phyloP scores from a whole-genome alignment of 1,140 invertebrate species.

The Papilio polytes region DNA sequence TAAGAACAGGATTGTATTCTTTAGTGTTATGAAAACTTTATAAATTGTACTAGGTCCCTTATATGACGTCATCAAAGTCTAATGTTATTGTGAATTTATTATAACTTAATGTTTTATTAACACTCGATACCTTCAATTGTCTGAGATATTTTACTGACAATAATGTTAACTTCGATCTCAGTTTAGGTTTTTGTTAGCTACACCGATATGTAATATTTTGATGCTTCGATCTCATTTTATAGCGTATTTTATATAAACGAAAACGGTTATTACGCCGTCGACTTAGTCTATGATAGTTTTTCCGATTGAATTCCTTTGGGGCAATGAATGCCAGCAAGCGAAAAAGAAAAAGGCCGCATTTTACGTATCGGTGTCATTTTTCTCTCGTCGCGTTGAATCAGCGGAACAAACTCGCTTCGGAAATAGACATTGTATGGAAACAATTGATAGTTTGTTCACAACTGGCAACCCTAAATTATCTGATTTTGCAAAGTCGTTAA shows the following conservation, averaged over 20 bases:
- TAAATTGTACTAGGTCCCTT: neutral
- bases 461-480: neutral
- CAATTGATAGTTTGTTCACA: neutral
- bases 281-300: slow-evolving; percentile 36
- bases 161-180: neutral
- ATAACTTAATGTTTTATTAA: neutral
- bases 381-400: slow-evolving; percentile 29
- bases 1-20: neutral
- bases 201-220: slow-evolving; percentile 3
- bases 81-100: neutral
- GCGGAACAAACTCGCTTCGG: slow-evolving; percentile 11
- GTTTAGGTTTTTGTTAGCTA: neutral
- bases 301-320: slow-evolving; percentile 36
- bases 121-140: neutral
- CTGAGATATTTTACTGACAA: neutral
- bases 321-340: slow-evolving; percentile 29
- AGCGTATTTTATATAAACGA: slow-evolving; percentile 19
- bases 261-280: slow-evolving; percentile 31
- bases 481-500: neutral
- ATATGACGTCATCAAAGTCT: neutral
- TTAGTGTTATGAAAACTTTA: neutral
- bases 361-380: slow-evolving; percentile 31
- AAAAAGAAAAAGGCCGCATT: slow-evolving; percentile 31
- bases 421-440: slow-evolving; percentile 19
- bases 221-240: slow-evolving; percentile 1